Evolutionary conservation across 2,888 invertebrate species (phyloP).

Genomic region (Hydroisotoma schaefferi): DNA sequence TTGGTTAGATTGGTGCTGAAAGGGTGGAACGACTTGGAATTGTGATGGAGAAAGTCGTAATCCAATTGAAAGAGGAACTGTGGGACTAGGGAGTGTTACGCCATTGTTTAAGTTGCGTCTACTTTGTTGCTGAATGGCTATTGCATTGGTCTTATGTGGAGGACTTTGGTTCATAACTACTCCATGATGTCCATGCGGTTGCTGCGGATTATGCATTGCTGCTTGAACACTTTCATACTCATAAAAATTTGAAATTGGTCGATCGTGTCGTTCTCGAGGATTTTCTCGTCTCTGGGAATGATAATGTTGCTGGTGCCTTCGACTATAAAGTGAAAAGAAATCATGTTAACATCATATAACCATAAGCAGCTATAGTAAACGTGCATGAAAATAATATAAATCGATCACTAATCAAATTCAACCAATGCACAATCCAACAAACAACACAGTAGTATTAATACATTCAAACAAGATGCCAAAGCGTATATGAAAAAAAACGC

Average conservation of each 20-base stretch:
- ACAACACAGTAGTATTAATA: no score
- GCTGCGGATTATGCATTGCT: constrained; percentile 32
- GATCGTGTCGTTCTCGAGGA: constrained; percentile 58
- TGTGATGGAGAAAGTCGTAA: constrained; percentile 40
- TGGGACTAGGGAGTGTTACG: constrained; percentile 46
- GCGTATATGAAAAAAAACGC: no score
- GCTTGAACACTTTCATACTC: constrained; percentile 70
- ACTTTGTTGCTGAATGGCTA: constrained; percentile 20
- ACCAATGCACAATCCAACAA: no score
- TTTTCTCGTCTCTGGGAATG: constrained; percentile 59
- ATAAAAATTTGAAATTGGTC: constrained; percentile 78
- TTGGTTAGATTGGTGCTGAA: constrained; percentile 4
- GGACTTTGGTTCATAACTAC: constrained; percentile 17
- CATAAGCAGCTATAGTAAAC: no score
- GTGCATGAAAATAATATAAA: no score
- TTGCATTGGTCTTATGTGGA: constrained; percentile 26
- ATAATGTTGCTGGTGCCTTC: constrained; percentile 63
- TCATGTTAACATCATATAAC: no score
- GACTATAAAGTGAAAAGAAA: no score
- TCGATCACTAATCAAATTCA: no score
- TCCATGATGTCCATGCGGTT: constrained; percentile 20
- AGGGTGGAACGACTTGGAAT: constrained; percentile 38
- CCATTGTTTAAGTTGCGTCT: constrained; percentile 37
- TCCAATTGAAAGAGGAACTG: constrained; percentile 38
- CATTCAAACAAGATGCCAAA: no score